Evolutionary conservation across 2,888 invertebrate genomes (phyloP), one percentile per base, ranked within the genome.

Genomic region (Heterodera filipjevi): DNA sequence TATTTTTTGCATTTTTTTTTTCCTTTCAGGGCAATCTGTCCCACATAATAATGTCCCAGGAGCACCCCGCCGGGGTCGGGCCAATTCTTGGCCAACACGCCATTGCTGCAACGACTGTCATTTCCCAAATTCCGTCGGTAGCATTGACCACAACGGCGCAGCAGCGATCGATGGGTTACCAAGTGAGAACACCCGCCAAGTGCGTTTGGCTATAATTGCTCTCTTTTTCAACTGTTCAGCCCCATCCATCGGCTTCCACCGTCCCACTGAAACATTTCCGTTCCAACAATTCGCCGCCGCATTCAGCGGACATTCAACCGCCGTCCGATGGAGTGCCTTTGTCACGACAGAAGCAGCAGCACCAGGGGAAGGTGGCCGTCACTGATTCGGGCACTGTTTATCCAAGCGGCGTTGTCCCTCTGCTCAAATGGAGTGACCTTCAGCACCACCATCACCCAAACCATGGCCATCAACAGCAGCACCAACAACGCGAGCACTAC

Each of bases 41-140:
- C 66, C 82, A 82, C 75, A 77, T 82, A 22, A 82, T 82, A 22
- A 83, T 82, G 72, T 82, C 82, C 10, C 82, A 79, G n/a, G 79
- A 79, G 16, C 76, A 35, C 0, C 77, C 77, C 27, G 35, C 19
- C 14, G 30, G 59, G 2, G 27, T 59, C 27, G 59, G 59, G 22
- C n/a, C n/a, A 59, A 59, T 59, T 32, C 32, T 39, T 6, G 59
- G 59, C 27, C 59, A 59, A 59, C 59, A 59, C 27, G 59, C 12
- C 27, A 27, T 59, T 59, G 27, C 27, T 27, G 49, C 66, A 59
- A 53, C 75, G n/a, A 3, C 44, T 27, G 64, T 35, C 39, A 46
- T 73, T 46, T 59, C 27, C 12, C 14, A 59, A 30, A 44, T 14
- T n/a, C 33, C 73, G 44, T n/a, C 73, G n/a, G 22, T 30, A 30